A percentile compares a stretch with the other conserved stretches of the same genome.
These are phyloP conservation scores for Disparrhopalites patrizii DNA, from an alignment of 2,888 invertebrate genomes.

Conservation along the genomic window DNA sequence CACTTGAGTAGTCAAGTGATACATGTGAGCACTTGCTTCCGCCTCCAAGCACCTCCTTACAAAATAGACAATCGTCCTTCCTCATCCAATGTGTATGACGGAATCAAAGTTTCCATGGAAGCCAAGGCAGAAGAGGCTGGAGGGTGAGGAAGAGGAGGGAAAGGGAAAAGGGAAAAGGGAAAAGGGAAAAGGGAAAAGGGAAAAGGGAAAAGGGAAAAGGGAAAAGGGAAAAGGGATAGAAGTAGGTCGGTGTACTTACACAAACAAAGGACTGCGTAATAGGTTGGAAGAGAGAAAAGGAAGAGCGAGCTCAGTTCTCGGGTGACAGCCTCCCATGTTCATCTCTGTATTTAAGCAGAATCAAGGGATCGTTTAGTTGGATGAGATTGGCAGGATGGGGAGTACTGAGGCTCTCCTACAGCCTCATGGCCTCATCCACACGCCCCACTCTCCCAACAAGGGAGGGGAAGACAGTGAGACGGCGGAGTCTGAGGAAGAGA, in stretches of 20 bases:
- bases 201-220: background rate
- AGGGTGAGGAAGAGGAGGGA: background rate
- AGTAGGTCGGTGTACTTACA: background rate
- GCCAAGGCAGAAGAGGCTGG: background rate
- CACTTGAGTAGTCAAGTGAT: too few relatives aligned
- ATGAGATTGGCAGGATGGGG: conserved; percentile 15
- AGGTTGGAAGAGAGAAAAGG: background rate
- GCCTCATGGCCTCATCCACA: too few relatives aligned
- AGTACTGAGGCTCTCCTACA: too few relatives aligned
- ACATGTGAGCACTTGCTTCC: too few relatives aligned
- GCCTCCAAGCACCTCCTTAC: too few relatives aligned
- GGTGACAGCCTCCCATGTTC: background rate
- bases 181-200: background rate
- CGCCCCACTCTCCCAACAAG: too few relatives aligned
- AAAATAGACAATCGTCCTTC: too few relatives aligned
- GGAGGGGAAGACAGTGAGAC: too few relatives aligned
- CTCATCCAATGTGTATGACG: too few relatives aligned
- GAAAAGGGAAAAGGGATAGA: background rate
- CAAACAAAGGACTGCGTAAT: too few relatives aligned
- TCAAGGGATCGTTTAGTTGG: conserved; percentile 19
- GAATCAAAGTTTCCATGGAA: too few relatives aligned
- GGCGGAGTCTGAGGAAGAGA: background rate
- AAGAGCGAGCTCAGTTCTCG: background rate
- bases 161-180: background rate
- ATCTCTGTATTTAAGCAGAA: conserved; percentile 12